A percentile compares a stretch with the other conserved stretches of the same genome.
These are phyloP conservation scores for Hestina assimilis DNA, from an alignment of 1,140 invertebrate genomes.

Conservation along the genomic window DNA sequence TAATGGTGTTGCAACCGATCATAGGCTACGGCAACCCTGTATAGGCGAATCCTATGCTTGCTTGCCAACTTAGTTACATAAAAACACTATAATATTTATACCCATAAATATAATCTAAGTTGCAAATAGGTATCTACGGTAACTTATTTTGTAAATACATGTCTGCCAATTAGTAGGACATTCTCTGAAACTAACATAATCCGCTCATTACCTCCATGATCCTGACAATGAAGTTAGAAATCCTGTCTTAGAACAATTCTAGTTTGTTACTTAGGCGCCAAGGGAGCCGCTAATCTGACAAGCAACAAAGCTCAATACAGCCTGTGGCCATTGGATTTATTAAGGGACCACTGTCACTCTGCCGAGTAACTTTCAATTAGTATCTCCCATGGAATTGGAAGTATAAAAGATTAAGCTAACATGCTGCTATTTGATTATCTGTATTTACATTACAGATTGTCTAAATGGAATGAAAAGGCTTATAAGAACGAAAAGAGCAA, in stretches of 20 bases:
- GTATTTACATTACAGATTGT: constrained; percentile 5
- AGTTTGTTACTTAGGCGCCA: constrained; percentile 56
- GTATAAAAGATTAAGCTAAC: constrained; percentile 4
- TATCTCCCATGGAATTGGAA: constrained; percentile 34
- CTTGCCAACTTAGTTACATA: too few species aligned
- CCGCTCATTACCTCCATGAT: constrained; percentile 25
- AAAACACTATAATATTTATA: too few species aligned
- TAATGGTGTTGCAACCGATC: too few species aligned
- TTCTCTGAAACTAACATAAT: constrained; percentile 5
- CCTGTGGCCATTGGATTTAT: constrained; percentile 49
- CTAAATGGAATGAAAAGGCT: not conserved
- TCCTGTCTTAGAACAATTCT: constrained; percentile 50
- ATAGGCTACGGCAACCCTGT: too few species aligned
- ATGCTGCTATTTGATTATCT: not conserved
- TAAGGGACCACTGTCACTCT: constrained; percentile 63
- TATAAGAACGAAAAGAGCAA: too few species aligned
- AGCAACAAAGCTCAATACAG: constrained; percentile 56
- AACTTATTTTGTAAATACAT: not conserved
- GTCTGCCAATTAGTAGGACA: not conserved
- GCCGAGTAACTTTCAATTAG: constrained; percentile 66
- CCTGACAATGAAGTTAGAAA: constrained; percentile 39
- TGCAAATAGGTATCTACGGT: too few species aligned
- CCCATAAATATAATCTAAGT: too few species aligned
- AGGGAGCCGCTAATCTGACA: constrained; percentile 68
- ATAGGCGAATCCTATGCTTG: too few species aligned